Evolutionary conservation across 2,113 vertebrate species (phyloP), one percentile per base, ranked within the genome.

Genomic region (Oxygymnocypris stewartii): DNA sequence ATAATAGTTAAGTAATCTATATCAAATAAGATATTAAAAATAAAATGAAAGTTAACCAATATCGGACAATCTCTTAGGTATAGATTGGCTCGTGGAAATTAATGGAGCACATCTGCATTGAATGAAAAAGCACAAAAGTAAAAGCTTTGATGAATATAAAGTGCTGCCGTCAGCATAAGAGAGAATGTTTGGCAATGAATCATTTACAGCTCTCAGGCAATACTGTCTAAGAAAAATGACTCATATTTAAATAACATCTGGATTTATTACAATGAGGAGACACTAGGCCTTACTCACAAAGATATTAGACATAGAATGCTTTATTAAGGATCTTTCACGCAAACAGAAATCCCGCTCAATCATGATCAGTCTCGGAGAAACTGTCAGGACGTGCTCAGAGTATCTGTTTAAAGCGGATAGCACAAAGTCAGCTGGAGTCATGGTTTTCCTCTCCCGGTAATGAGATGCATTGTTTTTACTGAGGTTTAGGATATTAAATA

Each of bases 341-440:
- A 51, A 69, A 82, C 80, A 71, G 80, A 51, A 71, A 71, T 44
- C 61, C 80, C 28, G 23, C 63, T 82, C 80, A 71, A 82, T 82
- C 80, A 82, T 37, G 44, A 82, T 82, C 80, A 35, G 63, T 35
- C 65, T 31, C 23, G 63, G 42, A 65, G 80, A 31, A 51, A 51
- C 44, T 51, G 80, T 82, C 80, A 82, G 25, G 31, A 49, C 49
- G 23, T 63, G 79, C n/a, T 81, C 23, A 9, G 51, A 59, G 79
- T 25, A 65, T 81, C 59, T n/a, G 57, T 37, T 44, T 51, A 35
- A 71, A 69, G 80, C 80, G 40, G 8, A 82, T 82, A 69, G 11
- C 44, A 82, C 80, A 82, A 71, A 71, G 80, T 82, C 80, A 82
- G 44, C 63, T 10, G 47, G 35, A 82, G 37, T 51, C 42, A 69